Conservation (phyloP, 2,797 vertebrate genomes). For the Amniataba percoides region DNA sequence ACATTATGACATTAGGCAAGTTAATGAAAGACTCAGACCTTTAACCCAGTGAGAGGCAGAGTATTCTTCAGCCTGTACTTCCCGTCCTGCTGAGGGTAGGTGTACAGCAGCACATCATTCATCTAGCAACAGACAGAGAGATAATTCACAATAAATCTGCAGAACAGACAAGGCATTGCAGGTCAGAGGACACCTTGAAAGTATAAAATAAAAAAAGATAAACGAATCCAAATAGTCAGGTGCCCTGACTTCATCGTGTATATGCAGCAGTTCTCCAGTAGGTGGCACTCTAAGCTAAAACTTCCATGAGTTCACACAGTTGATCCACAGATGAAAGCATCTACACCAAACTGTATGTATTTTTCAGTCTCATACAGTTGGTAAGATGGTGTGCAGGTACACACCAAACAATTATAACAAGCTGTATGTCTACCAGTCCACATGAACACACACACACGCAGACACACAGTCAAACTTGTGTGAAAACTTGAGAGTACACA, state of each 20-base stretch:
- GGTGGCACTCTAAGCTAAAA: conserved; percentile 48
- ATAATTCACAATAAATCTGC: background rate
- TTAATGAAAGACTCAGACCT: conserved; percentile 83
- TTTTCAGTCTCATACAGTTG: background rate
- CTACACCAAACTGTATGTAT: background rate
- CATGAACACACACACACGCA: no score
- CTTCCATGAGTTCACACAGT: no score
- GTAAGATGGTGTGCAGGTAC: background rate
- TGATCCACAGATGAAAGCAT: background rate
- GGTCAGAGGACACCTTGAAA: background rate
- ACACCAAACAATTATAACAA: background rate
- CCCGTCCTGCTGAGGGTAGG: conserved; percentile 95
- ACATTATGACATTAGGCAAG: background rate
- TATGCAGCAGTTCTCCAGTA: conserved; percentile 55
- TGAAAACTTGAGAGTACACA: background rate
- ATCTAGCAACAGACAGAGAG: conserved; percentile 85
- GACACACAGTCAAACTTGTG: background rate
- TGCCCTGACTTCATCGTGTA: background rate
- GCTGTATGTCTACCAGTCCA: background rate
- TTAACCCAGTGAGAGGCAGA: conserved; percentile 89
- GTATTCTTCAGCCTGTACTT: conserved; percentile 95
- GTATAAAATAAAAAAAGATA: background rate
- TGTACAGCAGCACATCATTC: conserved; percentile 96
- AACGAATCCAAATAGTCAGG: background rate
- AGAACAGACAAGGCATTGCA: background rate